Base-by-base conservation (phyloP, 2,888 invertebrate species). In the Andrena minutula region DNA sequence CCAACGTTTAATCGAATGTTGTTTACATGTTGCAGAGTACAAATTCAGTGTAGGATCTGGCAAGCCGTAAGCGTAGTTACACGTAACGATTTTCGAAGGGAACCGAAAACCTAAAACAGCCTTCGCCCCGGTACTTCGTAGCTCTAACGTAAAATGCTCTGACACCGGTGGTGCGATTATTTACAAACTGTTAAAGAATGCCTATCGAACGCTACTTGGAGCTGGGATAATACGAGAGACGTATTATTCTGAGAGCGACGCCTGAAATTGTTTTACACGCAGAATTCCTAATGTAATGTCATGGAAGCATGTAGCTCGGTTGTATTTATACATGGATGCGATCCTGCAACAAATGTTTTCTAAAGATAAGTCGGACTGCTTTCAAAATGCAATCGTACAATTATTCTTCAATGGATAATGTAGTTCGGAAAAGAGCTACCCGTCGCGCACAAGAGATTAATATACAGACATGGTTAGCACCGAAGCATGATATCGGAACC, bases 341-440 rank as follows among this genome's bases (percentile, higher is more conserved):
- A 90, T 89, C 85, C 85, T 85, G 86, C 88, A 85, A 82, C 92
- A 91, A 88, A 91, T 92, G 91, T 83, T 82, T 77, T 88, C 84
- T 82, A 89, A 89, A 82, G 84, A 89, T 82, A 90, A 90, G 85
- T 86, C 88, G 28, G 86, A 89, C 84, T 85, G 89, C 84, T 87
- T 90, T 77, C 89, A 89, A 89, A 89, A 91, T 89, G 91, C 89
- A 77, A 89, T 90, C 82, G 90, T 91, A 68, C 89, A 92, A 78
- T 89, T 92, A 83, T 93, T 92, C 83, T 90, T 92, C 78, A 92
- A 93, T 86, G 92, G 93, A 88, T 92, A 92, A 90, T 90, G 88
- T 88, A 89, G 87, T 91, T 90, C 86, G 79, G 16, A 82, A 87
- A 75, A 82, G 88, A 77, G 86, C 86, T 89, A 89, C 85, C 72